Evolutionary conservation across 2,888 invertebrate species (phyloP).

Genomic region (Polydrusus pterygomalis): DNA sequence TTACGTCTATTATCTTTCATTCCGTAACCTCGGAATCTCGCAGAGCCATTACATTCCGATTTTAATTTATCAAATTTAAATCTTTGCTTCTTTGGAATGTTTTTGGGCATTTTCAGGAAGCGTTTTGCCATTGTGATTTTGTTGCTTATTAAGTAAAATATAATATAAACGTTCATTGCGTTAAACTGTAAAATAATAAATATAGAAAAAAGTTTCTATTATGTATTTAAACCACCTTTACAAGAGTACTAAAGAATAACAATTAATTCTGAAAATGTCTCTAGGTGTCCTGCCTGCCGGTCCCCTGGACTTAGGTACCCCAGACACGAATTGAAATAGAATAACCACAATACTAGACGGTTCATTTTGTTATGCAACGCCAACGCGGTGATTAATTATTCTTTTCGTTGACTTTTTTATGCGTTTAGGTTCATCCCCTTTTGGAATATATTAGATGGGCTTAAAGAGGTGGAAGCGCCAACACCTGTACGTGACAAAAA

Average conservation of each 20-base stretch:
- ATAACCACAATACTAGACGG: slow-evolving; percentile 55
- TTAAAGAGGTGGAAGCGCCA: slow-evolving; percentile 51
- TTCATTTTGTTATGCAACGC: slow-evolving; percentile 51
- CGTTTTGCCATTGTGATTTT: no score
- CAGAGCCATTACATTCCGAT: no score
- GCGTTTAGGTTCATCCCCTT: slow-evolving; percentile 53
- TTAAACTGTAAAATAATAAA: no score
- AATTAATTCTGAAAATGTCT: slow-evolving; percentile 15
- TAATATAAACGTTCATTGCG: no score
- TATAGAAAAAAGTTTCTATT: neutral
- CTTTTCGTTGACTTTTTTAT: slow-evolving; percentile 49
- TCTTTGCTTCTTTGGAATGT: no score
- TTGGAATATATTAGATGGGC: slow-evolving; percentile 44
- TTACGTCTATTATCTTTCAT: no score
- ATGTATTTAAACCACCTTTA: no score
- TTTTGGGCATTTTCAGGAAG: no score
- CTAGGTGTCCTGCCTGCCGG: slow-evolving; percentile 43
- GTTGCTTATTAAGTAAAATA: no score
- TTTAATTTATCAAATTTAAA: no score
- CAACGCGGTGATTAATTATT: slow-evolving; percentile 56
- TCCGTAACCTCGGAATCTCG: no score
- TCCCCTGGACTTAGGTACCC: slow-evolving; percentile 36
- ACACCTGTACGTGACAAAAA: slow-evolving; percentile 54
- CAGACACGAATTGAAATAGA: slow-evolving; percentile 48
- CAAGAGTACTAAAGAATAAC: neutral